Percentiles rank a stretch among this genome's conserved stretches.
These are phyloP conservation scores for Hesperophylax magnus DNA, from an alignment of 1,140 invertebrate species.

Conservation along the genomic window DNA sequence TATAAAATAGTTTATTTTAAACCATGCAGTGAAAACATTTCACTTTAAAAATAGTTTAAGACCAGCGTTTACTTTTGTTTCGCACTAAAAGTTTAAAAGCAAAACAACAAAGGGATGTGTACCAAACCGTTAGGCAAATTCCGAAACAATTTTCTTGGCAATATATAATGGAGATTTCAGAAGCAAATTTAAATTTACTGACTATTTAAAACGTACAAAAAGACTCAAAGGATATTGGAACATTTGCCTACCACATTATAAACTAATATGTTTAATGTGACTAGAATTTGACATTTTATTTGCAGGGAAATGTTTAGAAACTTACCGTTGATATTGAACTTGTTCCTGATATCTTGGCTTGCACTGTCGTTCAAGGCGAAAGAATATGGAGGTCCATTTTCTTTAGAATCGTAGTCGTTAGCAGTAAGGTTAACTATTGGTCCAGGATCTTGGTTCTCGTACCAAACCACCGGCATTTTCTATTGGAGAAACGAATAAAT, in stretches of 20 bases:
- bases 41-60: no score
- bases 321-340: constrained; percentile 79
- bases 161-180: not conserved
- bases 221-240: no score
- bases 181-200: not conserved
- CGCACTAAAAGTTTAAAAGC: not conserved
- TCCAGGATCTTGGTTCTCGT: constrained; percentile 81
- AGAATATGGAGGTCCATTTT: constrained; percentile 87
- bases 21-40: no score
- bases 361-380: constrained; percentile 80
- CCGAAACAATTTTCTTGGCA: not conserved
- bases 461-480: constrained; percentile 80
- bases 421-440: constrained; percentile 81
- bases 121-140: not conserved
- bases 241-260: no score
- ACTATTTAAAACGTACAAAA: not conserved
- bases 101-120: not conserved
- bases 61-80: no score
- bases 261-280: no score
- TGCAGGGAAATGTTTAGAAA: not conserved
- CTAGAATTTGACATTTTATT: not conserved
- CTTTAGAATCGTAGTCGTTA: constrained; percentile 79
- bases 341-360: constrained; percentile 76
- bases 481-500: not conserved
- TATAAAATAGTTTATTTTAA: no score